These are phyloP conservation scores for Sylvia atricapilla DNA, from an alignment of 2,113 vertebrate genomes.

Conservation along the genomic window DNA sequence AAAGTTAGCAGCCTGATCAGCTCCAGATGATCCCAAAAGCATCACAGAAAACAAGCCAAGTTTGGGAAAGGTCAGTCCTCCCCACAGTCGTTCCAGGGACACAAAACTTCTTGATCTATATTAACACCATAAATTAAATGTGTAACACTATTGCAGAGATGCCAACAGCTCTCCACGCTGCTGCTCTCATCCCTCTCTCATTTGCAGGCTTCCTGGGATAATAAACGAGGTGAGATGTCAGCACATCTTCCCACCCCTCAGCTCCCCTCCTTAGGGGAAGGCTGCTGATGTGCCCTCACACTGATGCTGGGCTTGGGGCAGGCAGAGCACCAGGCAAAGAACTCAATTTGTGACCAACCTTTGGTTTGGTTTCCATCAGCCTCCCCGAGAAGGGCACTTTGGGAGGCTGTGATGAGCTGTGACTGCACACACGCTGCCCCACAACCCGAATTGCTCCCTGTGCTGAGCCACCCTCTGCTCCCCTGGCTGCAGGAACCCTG, in stretches of 20 bases:
- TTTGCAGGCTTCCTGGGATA: background rate
- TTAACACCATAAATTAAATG: background rate
- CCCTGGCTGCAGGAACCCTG: background rate
- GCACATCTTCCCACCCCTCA: background rate
- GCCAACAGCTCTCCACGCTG: background rate
- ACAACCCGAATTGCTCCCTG: background rate
- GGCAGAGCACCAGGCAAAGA: background rate
- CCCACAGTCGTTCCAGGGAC: accelerated
- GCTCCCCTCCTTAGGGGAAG: background rate
- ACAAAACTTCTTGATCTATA: constrained; percentile 2
- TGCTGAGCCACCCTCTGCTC: background rate
- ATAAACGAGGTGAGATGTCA: background rate
- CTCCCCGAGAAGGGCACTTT: background rate
- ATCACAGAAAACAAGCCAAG: background rate
- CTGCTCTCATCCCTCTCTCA: background rate
- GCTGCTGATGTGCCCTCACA: background rate
- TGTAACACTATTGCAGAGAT: background rate
- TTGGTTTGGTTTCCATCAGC: background rate
- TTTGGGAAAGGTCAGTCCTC: constrained; percentile 3
- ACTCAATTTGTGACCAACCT: background rate
- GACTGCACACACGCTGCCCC: background rate
- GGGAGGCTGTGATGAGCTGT: background rate
- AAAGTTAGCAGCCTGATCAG: background rate
- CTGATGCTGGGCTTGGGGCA: background rate
- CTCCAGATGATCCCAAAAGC: constrained; percentile 49